Conservation (phyloP, 2,797 vertebrate species). For the Chlorospingus semifuscus region DNA sequence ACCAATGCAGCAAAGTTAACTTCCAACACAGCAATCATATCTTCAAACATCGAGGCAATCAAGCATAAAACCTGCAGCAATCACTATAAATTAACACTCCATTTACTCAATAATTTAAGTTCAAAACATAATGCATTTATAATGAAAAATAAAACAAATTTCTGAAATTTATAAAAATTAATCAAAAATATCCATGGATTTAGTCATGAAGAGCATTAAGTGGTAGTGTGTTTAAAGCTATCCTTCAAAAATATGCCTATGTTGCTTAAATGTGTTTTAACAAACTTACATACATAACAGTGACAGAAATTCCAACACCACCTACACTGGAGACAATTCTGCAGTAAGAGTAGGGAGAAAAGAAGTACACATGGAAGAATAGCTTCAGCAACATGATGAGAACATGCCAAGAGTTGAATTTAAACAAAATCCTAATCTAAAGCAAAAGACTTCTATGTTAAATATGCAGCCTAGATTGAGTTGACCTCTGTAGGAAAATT, state of each 20-base stretch:
- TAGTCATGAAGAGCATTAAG: neutral
- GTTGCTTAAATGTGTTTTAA: neutral
- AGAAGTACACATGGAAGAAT: neutral
- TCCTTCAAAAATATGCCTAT: neutral
- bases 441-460: neutral
- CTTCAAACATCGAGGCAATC: slow-evolving; percentile 82
- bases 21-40: slow-evolving; percentile 76
- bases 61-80: slow-evolving; percentile 79
- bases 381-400: neutral
- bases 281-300: neutral
- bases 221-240: neutral
- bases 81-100: neutral
- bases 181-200: neutral
- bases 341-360: neutral
- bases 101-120: neutral
- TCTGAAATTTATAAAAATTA: neutral
- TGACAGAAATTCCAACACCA: neutral
- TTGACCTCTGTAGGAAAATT: neutral
- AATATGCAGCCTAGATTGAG: neutral
- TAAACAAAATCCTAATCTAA: neutral
- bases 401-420: neutral
- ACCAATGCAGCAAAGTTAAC: slow-evolving; percentile 43
- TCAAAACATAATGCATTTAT: neutral
- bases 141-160: neutral
- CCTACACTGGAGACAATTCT: neutral